Conservation (phyloP, 2,888 invertebrate genomes). For the Orgyia antiqua region DNA sequence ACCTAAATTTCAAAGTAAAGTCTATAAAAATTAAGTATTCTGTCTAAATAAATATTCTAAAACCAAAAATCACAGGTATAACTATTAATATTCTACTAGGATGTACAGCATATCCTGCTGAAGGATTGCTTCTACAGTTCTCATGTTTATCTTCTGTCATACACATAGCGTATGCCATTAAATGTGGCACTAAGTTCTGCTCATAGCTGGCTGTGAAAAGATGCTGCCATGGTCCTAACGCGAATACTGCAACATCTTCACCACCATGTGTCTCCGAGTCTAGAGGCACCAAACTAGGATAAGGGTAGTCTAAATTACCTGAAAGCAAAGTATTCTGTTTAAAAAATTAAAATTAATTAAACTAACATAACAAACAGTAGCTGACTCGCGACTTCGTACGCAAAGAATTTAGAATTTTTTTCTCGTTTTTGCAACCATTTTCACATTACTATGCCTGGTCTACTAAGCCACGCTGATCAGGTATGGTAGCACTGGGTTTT, state of each 20-base stretch:
- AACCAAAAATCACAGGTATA: slow-evolving; percentile 40
- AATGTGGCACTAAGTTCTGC: slow-evolving; percentile 86
- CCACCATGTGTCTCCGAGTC: slow-evolving; percentile 85
- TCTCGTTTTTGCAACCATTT: too few species aligned
- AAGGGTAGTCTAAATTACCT: slow-evolving; percentile 69
- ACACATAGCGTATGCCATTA: slow-evolving; percentile 85
- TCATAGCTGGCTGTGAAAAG: slow-evolving; percentile 88
- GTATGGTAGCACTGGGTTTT: too few species aligned
- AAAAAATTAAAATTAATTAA: too few species aligned
- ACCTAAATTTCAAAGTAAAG: too few species aligned
- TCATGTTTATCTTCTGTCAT: slow-evolving; percentile 74
- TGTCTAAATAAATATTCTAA: slow-evolving; percentile 24
- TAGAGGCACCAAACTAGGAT: slow-evolving; percentile 80
- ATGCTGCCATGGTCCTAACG: slow-evolving; percentile 86
- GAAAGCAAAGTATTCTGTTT: too few species aligned
- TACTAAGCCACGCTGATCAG: too few species aligned
- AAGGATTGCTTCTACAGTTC: slow-evolving; percentile 36
- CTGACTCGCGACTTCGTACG: too few species aligned
- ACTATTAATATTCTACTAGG: slow-evolving; percentile 19
- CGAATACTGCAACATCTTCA: slow-evolving; percentile 87
- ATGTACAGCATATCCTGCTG: slow-evolving; percentile 5
- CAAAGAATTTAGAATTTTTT: too few species aligned
- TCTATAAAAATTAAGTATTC: slow-evolving; percentile 13
- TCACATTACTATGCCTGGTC: too few species aligned
- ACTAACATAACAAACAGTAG: too few species aligned